phyloP scores from a whole-genome alignment of 1,140 invertebrate species.

The Daktulosphaira vitifoliae region DNA sequence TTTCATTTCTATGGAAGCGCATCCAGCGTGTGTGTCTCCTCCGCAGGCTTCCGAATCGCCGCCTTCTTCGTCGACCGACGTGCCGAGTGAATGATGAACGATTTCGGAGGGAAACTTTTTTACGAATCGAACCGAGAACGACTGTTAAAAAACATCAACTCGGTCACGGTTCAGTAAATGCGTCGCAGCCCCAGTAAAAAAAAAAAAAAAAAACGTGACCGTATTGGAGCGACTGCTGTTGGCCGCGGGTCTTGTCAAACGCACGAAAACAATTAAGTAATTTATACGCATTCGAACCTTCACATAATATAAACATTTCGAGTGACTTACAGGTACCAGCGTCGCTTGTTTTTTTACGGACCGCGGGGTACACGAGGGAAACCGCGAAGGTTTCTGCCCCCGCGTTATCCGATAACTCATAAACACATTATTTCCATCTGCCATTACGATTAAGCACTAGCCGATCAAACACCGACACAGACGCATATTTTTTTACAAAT shows the following conservation, averaged over 20 bases:
- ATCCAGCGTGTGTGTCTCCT: too few relatives aligned
- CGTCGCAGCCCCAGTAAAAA: conserved; percentile 1
- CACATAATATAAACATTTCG: not conserved
- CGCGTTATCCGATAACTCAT: not conserved
- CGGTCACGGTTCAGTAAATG: conserved; percentile 13
- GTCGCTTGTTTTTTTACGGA: too few relatives aligned
- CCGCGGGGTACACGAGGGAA: not conserved
- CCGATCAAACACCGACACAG: too few relatives aligned
- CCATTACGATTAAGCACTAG: too few relatives aligned
- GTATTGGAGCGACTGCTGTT: conserved; percentile 2
- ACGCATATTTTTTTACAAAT: too few relatives aligned
- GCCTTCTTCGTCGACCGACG: too few relatives aligned
- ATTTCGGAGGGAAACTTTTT: conserved; percentile 3
- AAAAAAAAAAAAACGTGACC: conserved; percentile 3
- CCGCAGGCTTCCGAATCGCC: too few relatives aligned
- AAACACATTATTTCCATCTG: not conserved
- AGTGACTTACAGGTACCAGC: not conserved
- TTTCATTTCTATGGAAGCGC: conserved; percentile 2
- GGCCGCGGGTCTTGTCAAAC: conserved; percentile 9
- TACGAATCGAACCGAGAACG: too few relatives aligned
- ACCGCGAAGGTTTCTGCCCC: not conserved
- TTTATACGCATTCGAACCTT: not conserved
- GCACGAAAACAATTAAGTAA: conserved; percentile 11
- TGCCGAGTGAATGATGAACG: too few relatives aligned
- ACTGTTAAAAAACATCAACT: too few relatives aligned